A percentile compares a stretch with the other conserved stretches of the same genome.
Evolutionary conservation across 2,888 invertebrate genomes (phyloP).

Genomic region (Ceriagrion tenellum): DNA sequence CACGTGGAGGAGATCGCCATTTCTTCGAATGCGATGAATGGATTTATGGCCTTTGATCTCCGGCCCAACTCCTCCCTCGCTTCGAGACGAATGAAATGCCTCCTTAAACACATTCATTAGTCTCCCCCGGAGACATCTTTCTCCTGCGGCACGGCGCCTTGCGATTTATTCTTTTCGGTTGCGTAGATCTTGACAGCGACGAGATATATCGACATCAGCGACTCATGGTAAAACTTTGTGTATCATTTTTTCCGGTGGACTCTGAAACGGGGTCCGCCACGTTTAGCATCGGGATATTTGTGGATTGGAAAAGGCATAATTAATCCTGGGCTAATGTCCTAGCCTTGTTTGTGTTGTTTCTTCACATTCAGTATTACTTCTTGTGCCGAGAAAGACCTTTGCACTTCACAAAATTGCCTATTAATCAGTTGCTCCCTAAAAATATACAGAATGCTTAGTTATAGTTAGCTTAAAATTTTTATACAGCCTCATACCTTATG

Average conservation of each 20-base stretch:
- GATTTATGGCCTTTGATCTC: background rate
- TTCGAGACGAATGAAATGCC: background rate
- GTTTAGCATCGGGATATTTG: too few relatives aligned
- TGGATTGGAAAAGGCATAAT: too few relatives aligned
- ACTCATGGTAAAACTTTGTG: background rate
- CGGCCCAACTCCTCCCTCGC: background rate
- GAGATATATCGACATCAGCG: background rate
- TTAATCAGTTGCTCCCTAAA: too few relatives aligned
- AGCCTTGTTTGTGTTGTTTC: too few relatives aligned
- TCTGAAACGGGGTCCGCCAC: too few relatives aligned
- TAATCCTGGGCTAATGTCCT: too few relatives aligned
- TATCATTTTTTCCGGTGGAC: background rate
- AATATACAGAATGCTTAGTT: too few relatives aligned
- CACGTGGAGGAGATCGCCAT: background rate
- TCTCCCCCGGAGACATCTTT: background rate
- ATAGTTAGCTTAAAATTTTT: too few relatives aligned
- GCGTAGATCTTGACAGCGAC: background rate
- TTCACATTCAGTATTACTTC: too few relatives aligned
- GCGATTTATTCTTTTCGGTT: background rate
- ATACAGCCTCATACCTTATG: too few relatives aligned
- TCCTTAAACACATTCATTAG: background rate
- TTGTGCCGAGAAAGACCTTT: too few relatives aligned
- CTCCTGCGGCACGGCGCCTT: background rate
- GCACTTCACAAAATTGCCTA: too few relatives aligned
- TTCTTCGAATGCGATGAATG: background rate